Evolutionary conservation across 2,797 vertebrate species (phyloP).

Genomic region (Chrosomus eos): DNA sequence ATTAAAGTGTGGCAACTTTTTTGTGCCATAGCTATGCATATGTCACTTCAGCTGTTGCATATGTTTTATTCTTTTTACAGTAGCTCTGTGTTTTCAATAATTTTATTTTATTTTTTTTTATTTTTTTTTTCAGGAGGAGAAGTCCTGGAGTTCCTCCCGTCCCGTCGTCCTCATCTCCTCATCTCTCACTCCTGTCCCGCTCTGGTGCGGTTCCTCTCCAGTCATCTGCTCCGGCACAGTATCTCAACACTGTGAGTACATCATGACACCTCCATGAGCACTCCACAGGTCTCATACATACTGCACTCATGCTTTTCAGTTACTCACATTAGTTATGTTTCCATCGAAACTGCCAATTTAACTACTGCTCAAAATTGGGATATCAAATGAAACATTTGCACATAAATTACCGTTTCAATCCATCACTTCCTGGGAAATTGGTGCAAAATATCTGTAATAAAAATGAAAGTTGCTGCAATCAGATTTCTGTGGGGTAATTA

Average conservation of each 20-base stretch:
- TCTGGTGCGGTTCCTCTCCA: conserved; percentile 73
- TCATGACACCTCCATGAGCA: not conserved
- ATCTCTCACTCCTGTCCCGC: conserved; percentile 78
- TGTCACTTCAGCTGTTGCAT: too few relatives aligned
- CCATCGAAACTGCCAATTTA: not conserved
- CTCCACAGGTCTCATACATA: conserved; percentile 14
- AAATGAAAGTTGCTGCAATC: not conserved
- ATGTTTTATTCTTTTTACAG: not conserved
- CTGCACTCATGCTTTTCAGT: conserved; percentile 64
- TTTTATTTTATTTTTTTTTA: not conserved
- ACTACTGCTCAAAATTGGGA: not conserved
- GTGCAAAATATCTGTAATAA: not conserved
- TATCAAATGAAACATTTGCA: not conserved
- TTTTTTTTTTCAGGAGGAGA: conserved; percentile 67
- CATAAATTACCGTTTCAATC: not conserved
- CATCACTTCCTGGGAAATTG: not conserved
- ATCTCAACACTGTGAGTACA: conserved; percentile 81
- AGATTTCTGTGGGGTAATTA: not conserved
- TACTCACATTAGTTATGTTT: conserved; percentile 31
- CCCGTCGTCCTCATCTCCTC: conserved; percentile 74
- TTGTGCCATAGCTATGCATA: not conserved
- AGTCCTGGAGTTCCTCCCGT: conserved; percentile 73
- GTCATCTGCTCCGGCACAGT: conserved; percentile 72
- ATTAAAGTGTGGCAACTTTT: not conserved
- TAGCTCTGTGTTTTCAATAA: not conserved